These are phyloP conservation scores for Gadus macrocephalus DNA, from an alignment of 2,113 vertebrate species.

Conservation along the genomic window DNA sequence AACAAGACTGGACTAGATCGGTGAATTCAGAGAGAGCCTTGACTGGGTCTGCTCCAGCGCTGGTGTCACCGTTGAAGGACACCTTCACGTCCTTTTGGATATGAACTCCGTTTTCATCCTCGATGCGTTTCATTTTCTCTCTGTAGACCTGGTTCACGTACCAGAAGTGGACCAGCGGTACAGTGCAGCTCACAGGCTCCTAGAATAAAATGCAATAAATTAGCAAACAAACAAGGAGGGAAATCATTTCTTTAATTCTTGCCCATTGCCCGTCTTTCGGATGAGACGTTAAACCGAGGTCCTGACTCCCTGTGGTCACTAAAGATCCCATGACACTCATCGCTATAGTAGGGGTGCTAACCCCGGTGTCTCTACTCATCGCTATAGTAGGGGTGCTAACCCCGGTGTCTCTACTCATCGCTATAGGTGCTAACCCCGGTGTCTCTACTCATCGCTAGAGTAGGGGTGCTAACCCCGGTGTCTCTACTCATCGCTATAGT, in stretches of 20 bases:
- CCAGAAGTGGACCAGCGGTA: slow-evolving; percentile 30
- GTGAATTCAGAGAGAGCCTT: slow-evolving; percentile 25
- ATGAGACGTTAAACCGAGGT: too few relatives aligned
- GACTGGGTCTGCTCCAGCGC: background rate
- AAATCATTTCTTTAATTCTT: background rate
- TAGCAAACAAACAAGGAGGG: background rate
- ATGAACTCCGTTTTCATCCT: slow-evolving; percentile 25
- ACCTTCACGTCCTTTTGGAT: slow-evolving; percentile 9
- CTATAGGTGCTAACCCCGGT: too few relatives aligned
- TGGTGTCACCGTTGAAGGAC: background rate
- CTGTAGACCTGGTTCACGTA: slow-evolving; percentile 41
- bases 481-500: too few relatives aligned
- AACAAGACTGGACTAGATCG: background rate
- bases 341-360: too few relatives aligned
- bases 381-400: too few relatives aligned
- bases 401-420: too few relatives aligned
- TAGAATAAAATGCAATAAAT: slow-evolving; percentile 8
- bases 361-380: too few relatives aligned
- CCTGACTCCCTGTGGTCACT: too few relatives aligned
- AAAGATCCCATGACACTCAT: too few relatives aligned
- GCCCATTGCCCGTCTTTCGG: too few relatives aligned
- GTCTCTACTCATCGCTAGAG: too few relatives aligned
- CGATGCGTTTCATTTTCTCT: slow-evolving; percentile 40
- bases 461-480: too few relatives aligned
- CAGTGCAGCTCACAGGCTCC: background rate